phyloP scores from a whole-genome alignment of 2,888 invertebrate species.

The Cyclophora albipunctata region DNA sequence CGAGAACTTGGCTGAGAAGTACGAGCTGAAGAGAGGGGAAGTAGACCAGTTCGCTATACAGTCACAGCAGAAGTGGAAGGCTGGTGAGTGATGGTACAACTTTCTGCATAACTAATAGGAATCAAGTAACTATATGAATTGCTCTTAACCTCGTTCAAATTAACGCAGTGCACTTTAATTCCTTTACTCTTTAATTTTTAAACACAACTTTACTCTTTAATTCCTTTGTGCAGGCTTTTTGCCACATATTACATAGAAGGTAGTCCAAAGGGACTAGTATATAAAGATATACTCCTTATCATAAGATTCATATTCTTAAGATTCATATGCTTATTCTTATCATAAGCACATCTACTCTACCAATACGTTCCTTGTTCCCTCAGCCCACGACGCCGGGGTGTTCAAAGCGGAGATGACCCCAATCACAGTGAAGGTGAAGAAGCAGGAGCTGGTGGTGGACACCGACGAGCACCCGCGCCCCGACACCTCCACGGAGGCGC shows the following conservation, averaged over 20 bases:
- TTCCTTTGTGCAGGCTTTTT: too few species aligned
- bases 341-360: neutral
- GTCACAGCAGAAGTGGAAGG: constrained; percentile 92
- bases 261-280: too few species aligned
- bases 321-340: too few species aligned
- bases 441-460: constrained; percentile 83
- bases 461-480: constrained; percentile 95
- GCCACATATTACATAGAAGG: too few species aligned
- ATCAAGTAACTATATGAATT: too few species aligned
- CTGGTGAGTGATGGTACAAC: constrained; percentile 79
- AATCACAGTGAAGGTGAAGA: constrained; percentile 87
- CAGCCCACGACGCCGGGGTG: constrained; percentile 88
- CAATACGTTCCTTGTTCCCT: neutral
- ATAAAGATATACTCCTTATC: too few species aligned
- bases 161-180: too few species aligned
- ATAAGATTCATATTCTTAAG: too few species aligned
- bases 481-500: constrained; percentile 85
- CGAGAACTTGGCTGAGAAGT: constrained; percentile 91
- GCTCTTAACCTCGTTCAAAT: too few species aligned
- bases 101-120: too few species aligned
- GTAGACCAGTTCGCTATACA: constrained; percentile 89
- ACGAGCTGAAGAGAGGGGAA: constrained; percentile 83
- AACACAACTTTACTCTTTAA: too few species aligned
- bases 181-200: too few species aligned
- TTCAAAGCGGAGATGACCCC: constrained; percentile 93